These are phyloP conservation scores for Dipus sagitta DNA, from an alignment of 2,797 vertebrate genomes.

Conservation along the genomic window DNA sequence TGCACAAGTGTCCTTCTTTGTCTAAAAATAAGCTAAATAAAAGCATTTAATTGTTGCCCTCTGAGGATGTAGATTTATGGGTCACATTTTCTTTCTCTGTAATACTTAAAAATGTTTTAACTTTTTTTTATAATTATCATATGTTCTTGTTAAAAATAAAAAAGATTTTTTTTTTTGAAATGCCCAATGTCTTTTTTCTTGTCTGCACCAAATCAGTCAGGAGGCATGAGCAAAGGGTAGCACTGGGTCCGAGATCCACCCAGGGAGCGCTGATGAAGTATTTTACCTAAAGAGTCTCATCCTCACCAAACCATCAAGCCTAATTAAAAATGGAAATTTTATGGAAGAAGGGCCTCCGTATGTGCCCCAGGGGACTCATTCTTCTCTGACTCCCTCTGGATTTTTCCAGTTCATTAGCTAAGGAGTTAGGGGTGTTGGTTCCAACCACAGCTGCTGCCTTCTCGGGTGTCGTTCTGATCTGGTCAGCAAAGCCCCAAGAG, in stretches of 20 bases:
- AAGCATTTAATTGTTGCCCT: not conserved
- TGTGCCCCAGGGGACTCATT: slow-evolving; percentile 63
- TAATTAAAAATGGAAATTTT: slow-evolving; percentile 81
- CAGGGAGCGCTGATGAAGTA: slow-evolving; percentile 36
- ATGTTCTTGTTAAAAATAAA: slow-evolving; percentile 58
- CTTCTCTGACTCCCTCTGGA: slow-evolving; percentile 70
- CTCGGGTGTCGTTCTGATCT: slow-evolving; percentile 66
- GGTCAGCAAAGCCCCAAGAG: slow-evolving; percentile 70
- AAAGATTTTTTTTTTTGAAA: too few relatives aligned
- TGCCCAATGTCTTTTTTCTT: slow-evolving; percentile 32
- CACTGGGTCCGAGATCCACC: slow-evolving; percentile 8
- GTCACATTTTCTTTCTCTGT: slow-evolving; percentile 57
- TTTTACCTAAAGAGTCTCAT: slow-evolving; percentile 67
- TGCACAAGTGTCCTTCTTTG: not conserved
- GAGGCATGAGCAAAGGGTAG: not conserved
- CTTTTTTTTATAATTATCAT: slow-evolving; percentile 58
- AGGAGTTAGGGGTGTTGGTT: slow-evolving; percentile 61
- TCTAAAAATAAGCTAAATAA: slow-evolving; percentile 31
- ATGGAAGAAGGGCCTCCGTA: slow-evolving; percentile 41
- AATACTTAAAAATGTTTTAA: slow-evolving; percentile 56
- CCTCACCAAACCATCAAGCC: slow-evolving; percentile 56
- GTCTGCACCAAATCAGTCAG: not conserved
- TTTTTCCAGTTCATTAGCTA: slow-evolving; percentile 83
- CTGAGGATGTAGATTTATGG: not conserved
- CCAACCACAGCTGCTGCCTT: slow-evolving; percentile 80